These are phyloP conservation scores for Ecdyonurus torrentis DNA, from an alignment of 2,888 invertebrate genomes.

Conservation along the genomic window DNA sequence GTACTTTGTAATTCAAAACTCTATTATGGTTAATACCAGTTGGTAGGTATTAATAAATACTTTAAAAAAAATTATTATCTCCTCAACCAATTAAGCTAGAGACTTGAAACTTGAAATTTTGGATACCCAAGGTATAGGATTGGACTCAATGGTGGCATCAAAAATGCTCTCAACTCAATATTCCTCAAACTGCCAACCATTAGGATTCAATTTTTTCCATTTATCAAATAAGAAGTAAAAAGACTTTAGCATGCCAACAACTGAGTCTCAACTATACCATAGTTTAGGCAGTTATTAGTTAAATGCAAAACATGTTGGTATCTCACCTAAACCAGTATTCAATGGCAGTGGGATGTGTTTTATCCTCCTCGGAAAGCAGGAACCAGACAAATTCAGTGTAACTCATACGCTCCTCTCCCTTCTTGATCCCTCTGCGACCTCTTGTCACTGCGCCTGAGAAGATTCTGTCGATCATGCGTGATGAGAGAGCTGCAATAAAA, in stretches of 20 bases:
- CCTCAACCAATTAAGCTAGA: no score
- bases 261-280: background rate
- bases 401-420: constrained; percentile 68
- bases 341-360: constrained; percentile 85
- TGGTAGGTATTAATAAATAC: no score
- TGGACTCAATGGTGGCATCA: no score
- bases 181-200: no score
- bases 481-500: constrained; percentile 68
- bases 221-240: background rate
- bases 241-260: no score
- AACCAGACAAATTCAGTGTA: constrained; percentile 99
- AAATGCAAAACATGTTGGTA: background rate
- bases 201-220: background rate
- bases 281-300: background rate
- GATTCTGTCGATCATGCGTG: constrained; percentile 90
- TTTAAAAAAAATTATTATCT: no score
- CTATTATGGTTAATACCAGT: no score
- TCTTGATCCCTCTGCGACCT: constrained; percentile 32
- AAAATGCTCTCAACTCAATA: no score
- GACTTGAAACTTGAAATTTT: no score
- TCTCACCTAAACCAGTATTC: constrained; percentile 80
- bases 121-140: no score
- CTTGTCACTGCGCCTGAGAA: constrained; percentile 93
- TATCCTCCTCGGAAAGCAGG: constrained; percentile 95
- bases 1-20: no score